Evolutionary conservation across 1,140 invertebrate genomes (phyloP).

Genomic region (Orius insidiosus): DNA sequence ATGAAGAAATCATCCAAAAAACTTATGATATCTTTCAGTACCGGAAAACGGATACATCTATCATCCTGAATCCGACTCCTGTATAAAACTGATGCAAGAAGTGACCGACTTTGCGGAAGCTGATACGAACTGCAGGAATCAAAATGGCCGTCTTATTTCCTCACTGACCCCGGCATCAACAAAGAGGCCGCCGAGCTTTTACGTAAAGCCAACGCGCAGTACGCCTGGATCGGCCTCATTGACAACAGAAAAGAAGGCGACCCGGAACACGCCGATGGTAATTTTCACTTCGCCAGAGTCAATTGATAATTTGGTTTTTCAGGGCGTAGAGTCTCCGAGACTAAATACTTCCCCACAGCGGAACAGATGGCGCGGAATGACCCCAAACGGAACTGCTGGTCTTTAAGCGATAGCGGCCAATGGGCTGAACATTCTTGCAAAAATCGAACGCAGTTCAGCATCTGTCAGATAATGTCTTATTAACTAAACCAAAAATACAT

Average conservation of each 20-base stretch:
- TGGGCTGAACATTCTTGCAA: conserved; percentile 16
- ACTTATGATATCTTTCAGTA: conserved; percentile 6
- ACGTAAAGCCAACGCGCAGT: conserved; percentile 7
- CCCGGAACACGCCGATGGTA: conserved; percentile 10
- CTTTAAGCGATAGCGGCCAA: conserved; percentile 7
- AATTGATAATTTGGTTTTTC: too few relatives aligned
- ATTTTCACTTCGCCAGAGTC: background rate
- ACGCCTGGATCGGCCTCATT: conserved; percentile 14
- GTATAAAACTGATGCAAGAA: conserved; percentile 12
- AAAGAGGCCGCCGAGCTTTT: conserved; percentile 9
- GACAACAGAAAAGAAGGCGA: conserved; percentile 13
- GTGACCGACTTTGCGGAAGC: conserved; percentile 11
- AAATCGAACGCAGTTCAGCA: conserved; percentile 14
- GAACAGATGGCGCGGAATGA: conserved; percentile 8
- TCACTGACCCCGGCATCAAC: conserved; percentile 12
- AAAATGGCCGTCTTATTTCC: conserved; percentile 10
- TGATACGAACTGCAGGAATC: conserved; percentile 1
- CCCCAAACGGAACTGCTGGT: conserved; percentile 15
- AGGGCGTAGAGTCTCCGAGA: conserved; percentile 14
- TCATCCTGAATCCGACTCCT: conserved; percentile 12
- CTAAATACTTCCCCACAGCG: conserved; percentile 12
- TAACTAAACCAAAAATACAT: background rate
- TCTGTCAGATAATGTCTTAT: conserved; percentile 14
- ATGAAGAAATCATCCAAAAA: too few relatives aligned
- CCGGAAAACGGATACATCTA: conserved; percentile 13